Base-by-base conservation (phyloP, 1,140 invertebrate species). In the Caerostris darwini region DNA sequence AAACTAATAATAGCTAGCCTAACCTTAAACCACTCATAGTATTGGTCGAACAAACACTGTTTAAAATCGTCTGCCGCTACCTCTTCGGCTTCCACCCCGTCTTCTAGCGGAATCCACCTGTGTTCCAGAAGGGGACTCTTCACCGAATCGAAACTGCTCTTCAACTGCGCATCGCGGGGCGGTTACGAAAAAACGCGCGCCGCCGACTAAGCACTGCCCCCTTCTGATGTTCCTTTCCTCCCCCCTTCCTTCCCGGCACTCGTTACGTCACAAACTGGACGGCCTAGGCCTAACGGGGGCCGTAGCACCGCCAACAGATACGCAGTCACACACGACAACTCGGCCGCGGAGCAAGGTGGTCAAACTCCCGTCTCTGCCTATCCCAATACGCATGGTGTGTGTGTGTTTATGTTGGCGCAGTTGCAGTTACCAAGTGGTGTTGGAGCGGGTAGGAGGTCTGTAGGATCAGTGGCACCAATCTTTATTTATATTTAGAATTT, bases 261-360 rank as follows among this genome's bases (percentile, higher is more conserved):
- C 7, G 17, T 71, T 59, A 93, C 92, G 92, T 93, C 92, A 93
- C 92, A 93, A 93, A 93, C 92, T 93, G 92, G 92, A 71, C 92
- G 83, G 57, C 56, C 71, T 88, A 88, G 92, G 92, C 92, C 85
- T 93, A 93, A 87, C 92, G 85, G 92, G 54, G 92, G 92, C 81
- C 82, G 81, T 54, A 57, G 82, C 53, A 61, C 69, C 89, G 57
- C 14, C n/a, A 87, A 89, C 50, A 64, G 10, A 57, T 14, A 56
- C 17, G n/a, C 77, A 87, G 85, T 88, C 92, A 93, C 92, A 93
- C 92, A 88, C 69, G 6, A 61, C 59, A 12, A 53, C 53, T 56
- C 77, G 12, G 57, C 19, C 57, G n/a, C 64, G 85, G 10, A 14
- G 53, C 34, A 64, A 93, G 85, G 85, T 88, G 92, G 92, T 93